These are phyloP conservation scores for Scylla paramamosain DNA, from an alignment of 1,140 invertebrate species.

Conservation along the genomic window DNA sequence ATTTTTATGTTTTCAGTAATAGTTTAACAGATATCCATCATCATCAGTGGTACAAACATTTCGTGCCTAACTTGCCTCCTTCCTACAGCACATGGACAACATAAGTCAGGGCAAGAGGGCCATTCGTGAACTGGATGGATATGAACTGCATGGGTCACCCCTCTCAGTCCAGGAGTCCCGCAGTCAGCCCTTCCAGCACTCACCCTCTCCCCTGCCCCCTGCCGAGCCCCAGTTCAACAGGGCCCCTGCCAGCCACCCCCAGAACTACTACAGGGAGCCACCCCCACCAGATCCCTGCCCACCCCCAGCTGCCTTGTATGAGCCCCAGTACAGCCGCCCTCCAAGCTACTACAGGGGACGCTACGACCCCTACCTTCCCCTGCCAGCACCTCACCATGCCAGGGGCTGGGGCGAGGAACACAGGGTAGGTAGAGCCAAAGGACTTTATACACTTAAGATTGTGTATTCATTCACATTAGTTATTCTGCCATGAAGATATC, in stretches of 20 bases:
- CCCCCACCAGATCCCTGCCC: not conserved
- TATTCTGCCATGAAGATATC: too few relatives aligned
- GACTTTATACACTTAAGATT: not conserved
- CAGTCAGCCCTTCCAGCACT: constrained; percentile 54
- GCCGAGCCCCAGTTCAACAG: constrained; percentile 65
- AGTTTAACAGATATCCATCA: too few relatives aligned
- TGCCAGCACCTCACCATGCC: constrained; percentile 63
- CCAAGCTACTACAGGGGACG: constrained; percentile 59
- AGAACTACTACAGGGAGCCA: constrained; percentile 62
- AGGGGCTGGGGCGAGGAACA: constrained; percentile 66
- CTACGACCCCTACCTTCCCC: constrained; percentile 64
- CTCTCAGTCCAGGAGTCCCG: constrained; percentile 69
- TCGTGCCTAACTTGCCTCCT: not conserved
- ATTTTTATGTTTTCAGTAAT: too few relatives aligned
- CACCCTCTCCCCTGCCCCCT: constrained; percentile 66
- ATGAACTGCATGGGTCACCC: constrained; percentile 69
- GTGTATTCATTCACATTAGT: too few relatives aligned
- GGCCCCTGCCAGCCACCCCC: constrained; percentile 62
- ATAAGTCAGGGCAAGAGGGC: constrained; percentile 66
- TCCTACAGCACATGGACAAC: constrained; percentile 72
- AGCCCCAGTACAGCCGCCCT: constrained; percentile 17
- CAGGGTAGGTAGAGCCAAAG: constrained; percentile 44
- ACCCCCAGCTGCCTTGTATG: not conserved
- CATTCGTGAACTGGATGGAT: constrained; percentile 71
- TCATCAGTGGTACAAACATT: too few relatives aligned